Percentiles rank a stretch among this genome's conserved stretches.
These are phyloP conservation scores for Lasius platythorax DNA, from an alignment of 2,888 invertebrate genomes.

Conservation along the genomic window DNA sequence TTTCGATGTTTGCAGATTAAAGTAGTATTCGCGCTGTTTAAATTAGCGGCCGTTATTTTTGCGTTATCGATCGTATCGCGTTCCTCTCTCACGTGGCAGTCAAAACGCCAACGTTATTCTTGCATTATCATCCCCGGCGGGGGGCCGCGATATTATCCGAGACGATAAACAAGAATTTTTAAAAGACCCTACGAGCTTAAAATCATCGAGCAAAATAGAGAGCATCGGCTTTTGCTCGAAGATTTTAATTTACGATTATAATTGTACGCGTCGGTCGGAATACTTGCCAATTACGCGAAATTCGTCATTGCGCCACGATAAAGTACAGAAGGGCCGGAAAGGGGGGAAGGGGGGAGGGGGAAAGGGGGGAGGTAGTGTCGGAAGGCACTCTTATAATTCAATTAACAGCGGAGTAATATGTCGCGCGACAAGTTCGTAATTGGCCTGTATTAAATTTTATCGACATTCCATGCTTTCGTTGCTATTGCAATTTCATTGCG, in stretches of 20 bases:
- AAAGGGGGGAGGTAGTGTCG: too few species aligned
- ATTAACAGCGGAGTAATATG: constrained; percentile 37
- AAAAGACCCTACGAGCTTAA: background rate
- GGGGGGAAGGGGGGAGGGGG: too few species aligned
- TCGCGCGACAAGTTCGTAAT: constrained; percentile 38
- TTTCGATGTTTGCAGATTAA: background rate
- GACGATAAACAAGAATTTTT: constrained; percentile 15
- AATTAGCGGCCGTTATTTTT: constrained; percentile 23
- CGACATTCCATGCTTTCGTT: constrained; percentile 36
- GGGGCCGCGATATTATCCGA: background rate
- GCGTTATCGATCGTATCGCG: constrained; percentile 9
- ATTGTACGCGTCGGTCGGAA: constrained; percentile 15
- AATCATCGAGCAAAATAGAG: background rate
- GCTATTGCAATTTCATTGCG: background rate
- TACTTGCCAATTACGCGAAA: constrained; percentile 17
- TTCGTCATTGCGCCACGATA: background rate
- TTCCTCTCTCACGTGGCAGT: background rate
- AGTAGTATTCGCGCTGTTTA: background rate
- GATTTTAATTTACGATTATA: background rate
- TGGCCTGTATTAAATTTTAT: constrained; percentile 47
- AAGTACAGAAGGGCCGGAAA: too few species aligned
- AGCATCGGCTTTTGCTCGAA: background rate
- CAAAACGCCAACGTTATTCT: constrained; percentile 28
- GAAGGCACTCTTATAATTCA: constrained; percentile 41
- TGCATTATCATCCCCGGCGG: background rate